phyloP scores from a whole-genome alignment of 2,888 invertebrate genomes.

The Dorcus parallelipipedus region DNA sequence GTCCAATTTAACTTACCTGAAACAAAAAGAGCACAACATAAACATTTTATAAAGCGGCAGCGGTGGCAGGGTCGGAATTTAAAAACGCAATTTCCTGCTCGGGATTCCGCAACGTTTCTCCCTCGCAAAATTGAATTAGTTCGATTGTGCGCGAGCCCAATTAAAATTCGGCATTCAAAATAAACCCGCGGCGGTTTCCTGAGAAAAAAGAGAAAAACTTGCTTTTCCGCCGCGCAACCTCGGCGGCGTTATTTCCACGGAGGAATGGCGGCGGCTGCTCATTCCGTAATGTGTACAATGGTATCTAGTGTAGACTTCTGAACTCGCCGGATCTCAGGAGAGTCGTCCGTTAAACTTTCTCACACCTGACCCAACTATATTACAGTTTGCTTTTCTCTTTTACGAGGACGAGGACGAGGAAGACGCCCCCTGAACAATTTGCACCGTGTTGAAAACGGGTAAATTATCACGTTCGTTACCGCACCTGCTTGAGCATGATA shows the following conservation, averaged over 20 bases:
- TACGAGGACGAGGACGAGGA: slow-evolving; percentile 8
- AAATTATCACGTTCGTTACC: neutral
- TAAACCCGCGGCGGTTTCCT: too few relatives aligned
- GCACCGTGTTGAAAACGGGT: neutral
- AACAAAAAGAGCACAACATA: slow-evolving; percentile 18
- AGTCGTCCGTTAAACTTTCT: slow-evolving; percentile 12
- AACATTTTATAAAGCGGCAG: neutral
- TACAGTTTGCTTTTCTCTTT: slow-evolving; percentile 11
- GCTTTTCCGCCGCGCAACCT: neutral
- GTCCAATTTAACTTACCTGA: slow-evolving; percentile 31
- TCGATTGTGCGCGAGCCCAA: too few relatives aligned
- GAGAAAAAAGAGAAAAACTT: neutral
- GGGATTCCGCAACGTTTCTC: too few relatives aligned
- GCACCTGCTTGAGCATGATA: neutral
- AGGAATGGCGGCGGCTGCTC: slow-evolving; percentile 18
- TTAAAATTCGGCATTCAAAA: too few relatives aligned
- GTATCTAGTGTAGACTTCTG: slow-evolving; percentile 7
- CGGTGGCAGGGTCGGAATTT: too few relatives aligned
- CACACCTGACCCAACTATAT: slow-evolving; percentile 18
- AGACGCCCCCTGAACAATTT: neutral
- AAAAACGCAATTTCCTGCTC: too few relatives aligned
- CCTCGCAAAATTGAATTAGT: too few relatives aligned
- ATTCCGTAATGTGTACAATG: slow-evolving; percentile 16
- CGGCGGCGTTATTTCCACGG: slow-evolving; percentile 10
- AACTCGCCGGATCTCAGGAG: slow-evolving; percentile 5